Evolutionary conservation across 2,888 invertebrate genomes (phyloP).

Genomic region (Hartigia nigra): DNA sequence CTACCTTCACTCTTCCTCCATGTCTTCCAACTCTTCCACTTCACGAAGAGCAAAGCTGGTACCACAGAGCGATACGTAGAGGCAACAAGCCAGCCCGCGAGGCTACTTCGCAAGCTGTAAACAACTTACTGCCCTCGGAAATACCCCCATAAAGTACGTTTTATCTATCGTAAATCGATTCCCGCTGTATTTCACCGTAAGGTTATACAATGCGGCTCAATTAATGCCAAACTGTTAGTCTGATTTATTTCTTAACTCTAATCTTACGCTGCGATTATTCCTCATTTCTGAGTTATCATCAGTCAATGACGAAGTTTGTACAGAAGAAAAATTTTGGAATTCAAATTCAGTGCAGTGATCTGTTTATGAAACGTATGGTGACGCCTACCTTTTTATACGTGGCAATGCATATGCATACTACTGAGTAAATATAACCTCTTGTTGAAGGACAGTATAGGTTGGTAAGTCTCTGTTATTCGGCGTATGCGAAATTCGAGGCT

Average conservation of each 20-base stretch:
- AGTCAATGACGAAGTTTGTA: background rate
- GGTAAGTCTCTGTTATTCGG: slow-evolving; percentile 12
- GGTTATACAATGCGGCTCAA: slow-evolving; percentile 63
- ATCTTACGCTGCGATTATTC: background rate
- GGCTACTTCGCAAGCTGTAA: slow-evolving; percentile 50
- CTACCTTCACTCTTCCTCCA: slow-evolving; percentile 18
- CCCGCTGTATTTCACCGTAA: slow-evolving; percentile 58
- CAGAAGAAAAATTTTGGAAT: background rate
- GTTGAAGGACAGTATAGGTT: background rate
- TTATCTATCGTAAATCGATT: slow-evolving; percentile 66
- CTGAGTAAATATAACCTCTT: background rate
- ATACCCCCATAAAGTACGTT: slow-evolving; percentile 65
- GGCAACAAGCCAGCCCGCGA: slow-evolving; percentile 20
- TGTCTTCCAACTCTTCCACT: slow-evolving; percentile 17
- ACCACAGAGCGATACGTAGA: background rate
- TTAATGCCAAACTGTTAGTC: slow-evolving; percentile 63
- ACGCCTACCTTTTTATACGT: background rate
- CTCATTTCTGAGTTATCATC: background rate
- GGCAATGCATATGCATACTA: background rate
- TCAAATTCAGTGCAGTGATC: background rate
- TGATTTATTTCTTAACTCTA: slow-evolving; percentile 62
- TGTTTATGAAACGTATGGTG: background rate
- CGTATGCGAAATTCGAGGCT: slow-evolving; percentile 48
- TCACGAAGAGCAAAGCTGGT: background rate
- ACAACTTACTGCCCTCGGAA: slow-evolving; percentile 57